Evolutionary conservation across 2,113 vertebrate genomes (phyloP), one percentile per base, ranked within the genome.

Genomic region (Numenius arquata): DNA sequence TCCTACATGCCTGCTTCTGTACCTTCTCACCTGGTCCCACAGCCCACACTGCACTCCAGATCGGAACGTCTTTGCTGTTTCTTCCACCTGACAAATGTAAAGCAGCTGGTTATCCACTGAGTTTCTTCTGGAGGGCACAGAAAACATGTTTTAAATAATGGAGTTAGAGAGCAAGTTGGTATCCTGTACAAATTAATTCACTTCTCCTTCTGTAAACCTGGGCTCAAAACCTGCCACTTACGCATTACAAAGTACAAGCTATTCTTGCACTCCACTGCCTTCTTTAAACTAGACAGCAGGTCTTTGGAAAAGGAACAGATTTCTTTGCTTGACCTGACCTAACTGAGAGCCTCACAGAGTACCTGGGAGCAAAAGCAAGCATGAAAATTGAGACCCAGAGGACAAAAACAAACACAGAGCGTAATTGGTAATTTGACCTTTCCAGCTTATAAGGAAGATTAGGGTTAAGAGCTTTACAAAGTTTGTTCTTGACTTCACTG

Each of bases 401-500:
- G 71, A 79, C 1, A 18, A 91, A 95, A 92, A 73, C 71, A 95
- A 92, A 81, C 67, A 81, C n/a, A 21, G 53, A 82, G n/a, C 18
- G 47, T 75, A 92, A 85, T 17, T 76, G 53, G 62, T 48, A 81
- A 87, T 47, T 90, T 55, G 73, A 90, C 80, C 56, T 84, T 93
- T 78, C 61, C 40, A 58, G 36, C 16, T 73, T 34, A 58, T 8
- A 70, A 70, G 27, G 38, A 52, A 91, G 55, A 80, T 84, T 65
- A 74, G 66, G 62, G 58, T 85, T 92, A 92, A 93, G 86, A 93
- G 77, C 65, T 96, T 81, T 78, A 87, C 53, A 53, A 75, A 59
- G 73, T 65, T 94, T 72, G 55, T 53, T 82, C 83, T 90, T 47
- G 66, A 87, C 85, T 91, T 85, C 77, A 27, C 36, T 89, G 66